Evolutionary conservation across 2,797 vertebrate genomes (phyloP).

Genomic region (Semaprochilodus insignis): DNA sequence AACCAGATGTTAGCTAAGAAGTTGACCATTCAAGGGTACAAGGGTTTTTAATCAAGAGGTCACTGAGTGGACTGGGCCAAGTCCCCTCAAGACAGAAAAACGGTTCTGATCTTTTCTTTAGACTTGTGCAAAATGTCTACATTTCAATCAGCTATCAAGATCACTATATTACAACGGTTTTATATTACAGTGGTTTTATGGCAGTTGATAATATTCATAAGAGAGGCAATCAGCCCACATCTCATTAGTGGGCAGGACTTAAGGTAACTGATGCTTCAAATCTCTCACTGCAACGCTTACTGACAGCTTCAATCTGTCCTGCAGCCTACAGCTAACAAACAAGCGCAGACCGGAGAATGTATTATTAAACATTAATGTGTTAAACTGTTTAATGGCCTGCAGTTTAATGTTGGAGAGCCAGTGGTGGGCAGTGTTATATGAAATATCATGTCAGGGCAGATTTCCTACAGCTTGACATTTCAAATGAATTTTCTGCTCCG

Average conservation of each 20-base stretch:
- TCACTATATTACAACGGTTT: not conserved
- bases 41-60: not conserved
- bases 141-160: not conserved
- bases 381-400: slow-evolving; percentile 55
- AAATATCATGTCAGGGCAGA: slow-evolving; percentile 69
- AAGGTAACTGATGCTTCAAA: not conserved
- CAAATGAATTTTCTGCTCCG: slow-evolving; percentile 80
- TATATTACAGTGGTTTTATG: not conserved
- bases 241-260: not conserved
- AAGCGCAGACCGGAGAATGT: slow-evolving; percentile 50
- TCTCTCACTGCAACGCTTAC: slow-evolving; percentile 14
- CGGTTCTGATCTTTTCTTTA: not conserved
- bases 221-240: slow-evolving; percentile 20
- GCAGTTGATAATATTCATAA: slow-evolving; percentile 1
- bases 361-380: slow-evolving; percentile 65
- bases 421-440: slow-evolving; percentile 66
- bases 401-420: slow-evolving; percentile 64
- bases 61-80: not conserved
- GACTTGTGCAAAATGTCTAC: not conserved
- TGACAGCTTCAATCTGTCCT: slow-evolving; percentile 38
- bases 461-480: slow-evolving; percentile 71
- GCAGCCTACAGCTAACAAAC: slow-evolving; percentile 58
- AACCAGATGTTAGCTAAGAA: not conserved
- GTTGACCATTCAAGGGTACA: too few species aligned
- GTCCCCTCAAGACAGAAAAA: too few species aligned